Evolutionary conservation across 2,888 invertebrate species (phyloP).

Genomic region (Incurvaria masculella): DNA sequence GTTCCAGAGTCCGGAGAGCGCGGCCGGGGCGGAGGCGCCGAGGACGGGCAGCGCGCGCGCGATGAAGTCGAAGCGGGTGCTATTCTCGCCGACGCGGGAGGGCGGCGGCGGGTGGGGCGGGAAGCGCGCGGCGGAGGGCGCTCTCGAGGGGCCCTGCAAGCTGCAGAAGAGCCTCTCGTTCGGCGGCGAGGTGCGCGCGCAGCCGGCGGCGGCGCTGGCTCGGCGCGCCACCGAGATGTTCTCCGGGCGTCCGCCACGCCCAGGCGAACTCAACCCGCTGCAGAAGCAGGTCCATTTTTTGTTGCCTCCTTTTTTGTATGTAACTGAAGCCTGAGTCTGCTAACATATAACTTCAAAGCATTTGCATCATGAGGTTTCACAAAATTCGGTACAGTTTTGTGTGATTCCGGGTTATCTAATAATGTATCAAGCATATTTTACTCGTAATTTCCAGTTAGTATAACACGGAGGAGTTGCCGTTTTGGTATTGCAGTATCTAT

Average conservation of each 20-base stretch:
- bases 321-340: too few species aligned
- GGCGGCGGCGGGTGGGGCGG: constrained; percentile 36
- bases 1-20: constrained; percentile 67
- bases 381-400: too few species aligned
- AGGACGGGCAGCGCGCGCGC: constrained; percentile 42
- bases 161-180: constrained; percentile 59
- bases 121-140: constrained; percentile 46
- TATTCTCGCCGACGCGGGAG: constrained; percentile 60
- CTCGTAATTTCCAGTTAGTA: too few species aligned
- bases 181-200: constrained; percentile 37
- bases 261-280: constrained; percentile 55
- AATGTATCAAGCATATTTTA: too few species aligned
- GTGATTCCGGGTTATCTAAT: too few species aligned
- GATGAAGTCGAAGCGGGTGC: constrained; percentile 61
- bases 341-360: too few species aligned
- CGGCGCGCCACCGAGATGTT: constrained; percentile 41
- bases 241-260: constrained; percentile 27
- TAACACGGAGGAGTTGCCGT: too few species aligned
- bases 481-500: too few species aligned
- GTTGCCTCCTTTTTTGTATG: too few species aligned
- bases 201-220: constrained; percentile 23
- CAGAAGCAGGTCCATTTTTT: constrained; percentile 66
- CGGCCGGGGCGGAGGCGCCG: constrained; percentile 27
- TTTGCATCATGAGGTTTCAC: too few species aligned
- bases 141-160: constrained; percentile 36